Percentiles rank a stretch among this genome's conserved stretches.
These are phyloP conservation scores for Sarcophilus harrisii DNA, from an alignment of 2,797 vertebrate genomes.

Conservation along the genomic window DNA sequence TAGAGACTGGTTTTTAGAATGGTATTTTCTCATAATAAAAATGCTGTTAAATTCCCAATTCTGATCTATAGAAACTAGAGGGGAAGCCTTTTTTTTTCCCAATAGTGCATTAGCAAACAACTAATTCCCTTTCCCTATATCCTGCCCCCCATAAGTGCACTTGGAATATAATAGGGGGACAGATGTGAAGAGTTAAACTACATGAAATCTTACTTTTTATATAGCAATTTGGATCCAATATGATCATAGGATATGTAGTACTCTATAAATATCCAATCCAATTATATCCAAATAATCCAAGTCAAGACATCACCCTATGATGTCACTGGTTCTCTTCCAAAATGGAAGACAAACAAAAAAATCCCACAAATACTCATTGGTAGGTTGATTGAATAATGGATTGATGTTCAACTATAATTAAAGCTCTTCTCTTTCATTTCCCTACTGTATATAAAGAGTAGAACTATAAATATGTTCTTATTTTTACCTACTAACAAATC, in stretches of 20 bases:
- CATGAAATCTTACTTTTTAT: background rate
- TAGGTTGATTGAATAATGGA: background rate
- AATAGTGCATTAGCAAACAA: background rate
- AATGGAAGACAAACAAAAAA: background rate
- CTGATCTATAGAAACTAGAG: constrained; percentile 32
- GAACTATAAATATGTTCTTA: background rate
- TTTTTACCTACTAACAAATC: background rate
- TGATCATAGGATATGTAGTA: background rate
- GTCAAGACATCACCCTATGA: background rate
- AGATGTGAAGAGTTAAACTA: background rate
- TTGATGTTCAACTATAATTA: background rate
- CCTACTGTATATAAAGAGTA: background rate
- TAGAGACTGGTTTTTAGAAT: background rate
- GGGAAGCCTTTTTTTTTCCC: background rate
- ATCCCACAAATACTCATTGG: background rate
- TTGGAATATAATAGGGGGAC: background rate
- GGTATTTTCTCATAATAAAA: constrained; percentile 42
- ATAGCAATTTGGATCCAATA: background rate
- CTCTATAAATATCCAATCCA: background rate
- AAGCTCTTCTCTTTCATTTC: background rate
- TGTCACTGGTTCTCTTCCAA: background rate
- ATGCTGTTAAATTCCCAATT: background rate
- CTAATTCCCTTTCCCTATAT: too few relatives aligned
- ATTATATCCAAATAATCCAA: background rate
- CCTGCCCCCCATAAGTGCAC: background rate